A percentile compares a stretch with the other conserved stretches of the same genome.
Conservation (phyloP, 2,888 invertebrate species). For the Volucella inanis region DNA sequence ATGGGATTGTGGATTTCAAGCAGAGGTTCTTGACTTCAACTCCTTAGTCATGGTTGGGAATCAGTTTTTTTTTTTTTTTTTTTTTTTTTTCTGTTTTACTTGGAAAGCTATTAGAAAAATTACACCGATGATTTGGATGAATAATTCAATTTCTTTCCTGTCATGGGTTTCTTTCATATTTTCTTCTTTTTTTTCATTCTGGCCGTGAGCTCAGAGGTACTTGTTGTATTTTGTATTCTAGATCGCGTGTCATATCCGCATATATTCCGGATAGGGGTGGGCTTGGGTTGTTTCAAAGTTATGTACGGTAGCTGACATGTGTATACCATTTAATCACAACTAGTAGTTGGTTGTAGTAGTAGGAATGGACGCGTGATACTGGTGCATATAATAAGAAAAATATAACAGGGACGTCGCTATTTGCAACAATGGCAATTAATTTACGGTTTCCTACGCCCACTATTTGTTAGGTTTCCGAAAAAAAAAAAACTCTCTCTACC, state of each 20-base stretch:
- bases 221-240: conserved; percentile 13
- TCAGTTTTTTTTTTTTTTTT: conserved; percentile 42
- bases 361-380: conserved; percentile 59
- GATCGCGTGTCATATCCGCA: conserved; percentile 68
- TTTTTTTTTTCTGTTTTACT: conserved; percentile 11
- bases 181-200: conserved; percentile 11
- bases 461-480: conserved; percentile 28
- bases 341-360: background rate
- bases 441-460: conserved; percentile 31
- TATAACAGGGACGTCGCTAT: conserved; percentile 9
- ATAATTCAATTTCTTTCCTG: conserved; percentile 60
- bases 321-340: conserved; percentile 67
- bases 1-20: conserved; percentile 24
- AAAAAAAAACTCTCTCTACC: no score
- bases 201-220: background rate
- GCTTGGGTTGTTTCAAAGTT: conserved; percentile 41
- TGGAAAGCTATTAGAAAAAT: conserved; percentile 65
- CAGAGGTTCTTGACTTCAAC: conserved; percentile 51
- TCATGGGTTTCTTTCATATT: conserved; percentile 39
- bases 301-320: conserved; percentile 48
- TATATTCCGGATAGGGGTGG: conserved; percentile 58
- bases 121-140: conserved; percentile 66
- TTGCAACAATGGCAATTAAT: conserved; percentile 38
- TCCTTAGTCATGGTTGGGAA: conserved; percentile 53
- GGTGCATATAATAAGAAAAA: conserved; percentile 44